These are phyloP conservation scores for Grammatotria lemairii DNA, from an alignment of 2,113 vertebrate species.

Conservation along the genomic window DNA sequence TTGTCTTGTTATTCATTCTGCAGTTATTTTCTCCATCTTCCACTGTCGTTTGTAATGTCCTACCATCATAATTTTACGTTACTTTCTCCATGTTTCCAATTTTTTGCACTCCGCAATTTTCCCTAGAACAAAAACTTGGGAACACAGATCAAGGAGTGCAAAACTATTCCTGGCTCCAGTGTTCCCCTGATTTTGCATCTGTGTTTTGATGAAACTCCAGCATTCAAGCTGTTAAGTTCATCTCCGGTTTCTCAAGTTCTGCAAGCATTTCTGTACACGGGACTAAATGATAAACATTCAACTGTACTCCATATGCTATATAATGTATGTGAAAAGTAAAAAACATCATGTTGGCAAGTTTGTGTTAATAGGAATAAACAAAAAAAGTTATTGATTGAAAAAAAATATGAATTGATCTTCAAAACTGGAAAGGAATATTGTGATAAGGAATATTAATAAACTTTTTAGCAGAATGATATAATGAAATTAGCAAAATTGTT, in stretches of 20 bases:
- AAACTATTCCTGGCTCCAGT: background rate
- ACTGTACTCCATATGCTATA: background rate
- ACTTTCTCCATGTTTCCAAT: background rate
- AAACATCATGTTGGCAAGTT: background rate
- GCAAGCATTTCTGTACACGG: background rate
- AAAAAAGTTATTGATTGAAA: background rate
- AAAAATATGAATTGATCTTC: background rate
- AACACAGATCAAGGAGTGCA: background rate
- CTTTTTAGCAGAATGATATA: background rate
- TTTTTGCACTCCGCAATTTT: rapidly evolving
- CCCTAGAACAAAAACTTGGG: background rate
- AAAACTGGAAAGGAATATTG: background rate
- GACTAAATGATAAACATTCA: background rate
- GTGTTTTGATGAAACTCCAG: background rate
- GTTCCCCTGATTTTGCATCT: background rate
- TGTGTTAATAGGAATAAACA: background rate
- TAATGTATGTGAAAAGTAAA: background rate
- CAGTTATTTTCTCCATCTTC: background rate
- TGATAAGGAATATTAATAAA: background rate
- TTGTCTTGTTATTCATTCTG: background rate
- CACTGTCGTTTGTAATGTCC: rapidly evolving
- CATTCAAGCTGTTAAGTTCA: background rate
- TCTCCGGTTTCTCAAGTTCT: background rate
- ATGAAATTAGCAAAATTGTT: background rate
- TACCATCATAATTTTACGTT: rapidly evolving